Base-by-base conservation (phyloP, 2,113 vertebrate genomes). In the Maylandia zebra region DNA sequence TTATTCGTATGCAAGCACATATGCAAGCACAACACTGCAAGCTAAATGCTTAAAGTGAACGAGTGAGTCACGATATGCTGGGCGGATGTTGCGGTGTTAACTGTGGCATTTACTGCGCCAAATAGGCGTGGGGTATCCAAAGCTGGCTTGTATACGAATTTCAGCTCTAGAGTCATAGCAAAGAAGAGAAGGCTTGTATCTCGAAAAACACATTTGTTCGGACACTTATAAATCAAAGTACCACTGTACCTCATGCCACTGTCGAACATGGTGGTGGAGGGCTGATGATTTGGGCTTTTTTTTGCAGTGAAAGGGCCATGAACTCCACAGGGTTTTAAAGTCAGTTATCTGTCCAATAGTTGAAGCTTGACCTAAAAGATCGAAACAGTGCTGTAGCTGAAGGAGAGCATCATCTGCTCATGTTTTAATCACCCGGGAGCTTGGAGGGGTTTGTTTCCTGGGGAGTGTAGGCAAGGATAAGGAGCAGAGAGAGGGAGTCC, bases 321-420 rank as follows among this genome's bases (percentile, higher is more conserved):
- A 71, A 43, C 36, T 24, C 8, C 12, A 71, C 22, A 27, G 41
- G 0, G 1, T 27, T 74, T 22, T 45, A 45, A 0, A 74, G 22
- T 74, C 38, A 74, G 14, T 10, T 45, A 45, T 48, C 41, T 45
- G 22, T 74, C 41, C 41, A 48, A 48, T 16, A 74, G 69, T 9
- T 45, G 14, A 74, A 74, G 13, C 38, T 45, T 74, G 22, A 45
- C 69, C 2, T 45, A 74, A 74, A 74, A 64, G 61, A n/a, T 66
- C 1, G 1, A 66, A 66, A 66, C 17, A 8, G 61, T 66, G 32
- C 17, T 66, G 32, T 66, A 36, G 61, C 59, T 36, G 61, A 12
- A 36, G 32, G 61, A 66, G 61, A 36, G 6, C 10, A 36, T 64
- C 32, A 64, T 64, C 32, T 64, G 1, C 32, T 64, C 59, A 66